Percentiles rank a stretch among this genome's conserved stretches.
Evolutionary conservation across 2,888 invertebrate genomes (phyloP).

Genomic region (Apomyelois bistriatella): DNA sequence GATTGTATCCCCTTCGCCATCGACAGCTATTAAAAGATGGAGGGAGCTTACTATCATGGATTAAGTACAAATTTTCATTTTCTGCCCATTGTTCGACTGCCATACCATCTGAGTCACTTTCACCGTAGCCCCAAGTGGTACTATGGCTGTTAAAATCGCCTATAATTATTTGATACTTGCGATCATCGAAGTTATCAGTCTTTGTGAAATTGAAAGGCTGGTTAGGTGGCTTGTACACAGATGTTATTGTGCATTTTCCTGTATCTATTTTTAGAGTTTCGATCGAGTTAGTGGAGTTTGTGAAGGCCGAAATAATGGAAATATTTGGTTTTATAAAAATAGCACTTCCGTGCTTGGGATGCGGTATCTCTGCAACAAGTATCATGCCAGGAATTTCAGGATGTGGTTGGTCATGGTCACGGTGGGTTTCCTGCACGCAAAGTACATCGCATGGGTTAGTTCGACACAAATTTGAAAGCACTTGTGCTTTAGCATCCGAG

Average conservation of each 20-base stretch:
- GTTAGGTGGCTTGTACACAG: background rate
- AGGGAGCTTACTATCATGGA: background rate
- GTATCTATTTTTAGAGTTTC: background rate
- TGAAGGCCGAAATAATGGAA: background rate
- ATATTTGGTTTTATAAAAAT: background rate
- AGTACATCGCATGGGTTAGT: too few relatives aligned
- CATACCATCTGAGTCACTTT: background rate
- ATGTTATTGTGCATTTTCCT: background rate
- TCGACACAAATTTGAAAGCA: too few relatives aligned
- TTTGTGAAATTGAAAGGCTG: background rate
- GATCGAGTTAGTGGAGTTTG: background rate
- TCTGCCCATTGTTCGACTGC: conserved; percentile 1
- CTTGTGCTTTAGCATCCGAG: too few relatives aligned
- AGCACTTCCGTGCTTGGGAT: background rate
- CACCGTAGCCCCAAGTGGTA: background rate
- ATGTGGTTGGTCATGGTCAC: conserved; percentile 15
- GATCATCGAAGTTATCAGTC: background rate
- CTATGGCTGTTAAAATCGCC: conserved; percentile 4
- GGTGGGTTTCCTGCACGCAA: background rate
- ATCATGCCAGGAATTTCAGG: background rate
- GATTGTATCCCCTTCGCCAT: too few relatives aligned
- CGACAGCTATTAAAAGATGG: background rate
- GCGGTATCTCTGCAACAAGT: background rate
- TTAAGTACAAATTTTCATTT: background rate
- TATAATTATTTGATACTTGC: background rate